Conservation (phyloP, 2,888 invertebrate genomes). For the Tyria jacobaeae region DNA sequence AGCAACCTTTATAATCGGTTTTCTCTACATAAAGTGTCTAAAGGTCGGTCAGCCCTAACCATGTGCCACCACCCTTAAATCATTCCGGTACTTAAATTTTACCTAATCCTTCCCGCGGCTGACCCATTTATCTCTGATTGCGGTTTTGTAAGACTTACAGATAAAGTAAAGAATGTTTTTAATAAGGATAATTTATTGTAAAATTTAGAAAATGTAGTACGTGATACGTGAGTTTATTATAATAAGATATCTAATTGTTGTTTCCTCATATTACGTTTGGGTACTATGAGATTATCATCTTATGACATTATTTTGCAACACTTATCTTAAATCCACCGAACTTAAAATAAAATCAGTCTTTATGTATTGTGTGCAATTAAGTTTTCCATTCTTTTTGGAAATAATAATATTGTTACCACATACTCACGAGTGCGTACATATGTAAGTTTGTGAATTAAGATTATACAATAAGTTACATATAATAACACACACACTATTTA, state of each 20-base stretch:
- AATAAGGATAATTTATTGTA: slow-evolving; percentile 34
- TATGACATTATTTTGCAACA: neutral
- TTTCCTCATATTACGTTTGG: neutral
- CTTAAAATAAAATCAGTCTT: neutral
- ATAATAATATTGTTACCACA: no score
- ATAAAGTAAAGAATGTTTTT: slow-evolving; percentile 49
- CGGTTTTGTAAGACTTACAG: slow-evolving; percentile 64
- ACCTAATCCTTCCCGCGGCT: slow-evolving; percentile 62
- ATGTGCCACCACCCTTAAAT: slow-evolving; percentile 50
- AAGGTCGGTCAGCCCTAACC: slow-evolving; percentile 35
- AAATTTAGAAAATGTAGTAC: slow-evolving; percentile 35
- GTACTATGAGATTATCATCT: slow-evolving; percentile 5
- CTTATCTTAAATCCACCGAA: neutral
- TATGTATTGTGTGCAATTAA: neutral
- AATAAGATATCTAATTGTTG: slow-evolving; percentile 24
- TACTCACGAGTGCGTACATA: no score
- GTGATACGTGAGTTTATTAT: slow-evolving; percentile 34
- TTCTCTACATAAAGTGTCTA: slow-evolving; percentile 17
- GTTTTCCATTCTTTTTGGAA: neutral
- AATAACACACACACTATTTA: no score
- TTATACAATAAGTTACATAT: no score
- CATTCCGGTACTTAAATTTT: slow-evolving; percentile 71
- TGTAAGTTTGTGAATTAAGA: no score
- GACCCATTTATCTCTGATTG: slow-evolving; percentile 64
- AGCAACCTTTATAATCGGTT: slow-evolving; percentile 16